Percentiles rank a stretch among this genome's conserved stretches.
Evolutionary conservation across 2,888 invertebrate genomes (phyloP).

Genomic region (Machimus rusticus): DNA sequence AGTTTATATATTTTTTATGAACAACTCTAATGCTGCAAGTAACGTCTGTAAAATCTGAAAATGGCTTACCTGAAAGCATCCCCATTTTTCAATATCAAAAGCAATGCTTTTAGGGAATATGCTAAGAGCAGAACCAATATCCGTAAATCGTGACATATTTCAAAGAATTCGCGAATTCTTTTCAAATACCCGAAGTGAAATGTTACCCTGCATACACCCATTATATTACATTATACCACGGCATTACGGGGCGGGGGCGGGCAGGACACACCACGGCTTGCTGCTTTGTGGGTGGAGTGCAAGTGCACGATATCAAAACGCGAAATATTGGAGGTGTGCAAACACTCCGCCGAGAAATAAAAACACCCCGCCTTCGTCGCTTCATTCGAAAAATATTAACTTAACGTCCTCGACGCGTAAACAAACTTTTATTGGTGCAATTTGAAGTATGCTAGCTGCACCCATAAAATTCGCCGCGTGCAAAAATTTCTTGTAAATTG

Average conservation of each 20-base stretch:
- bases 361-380: not conserved
- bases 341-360: not conserved
- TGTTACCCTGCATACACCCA: not conserved
- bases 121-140: not conserved
- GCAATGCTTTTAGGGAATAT: not conserved
- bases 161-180: not conserved
- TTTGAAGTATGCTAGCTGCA: not conserved
- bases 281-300: not conserved
- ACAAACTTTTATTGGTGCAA: not conserved
- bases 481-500: not conserved
- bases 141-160: not conserved
- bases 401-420: not conserved
- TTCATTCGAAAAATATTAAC: not conserved
- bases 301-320: not conserved
- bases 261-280: not conserved
- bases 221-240: not conserved
- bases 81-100: not conserved
- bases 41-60: not conserved
- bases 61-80: not conserved
- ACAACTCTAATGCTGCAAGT: not conserved
- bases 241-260: not conserved
- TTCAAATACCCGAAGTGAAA: not conserved
- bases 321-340: not conserved
- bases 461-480: not conserved
- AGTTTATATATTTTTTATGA: not conserved